Percentiles rank a stretch among this genome's conserved stretches.
Conservation (phyloP, 2,888 invertebrate species). For the Aspidiotus rigidus region DNA sequence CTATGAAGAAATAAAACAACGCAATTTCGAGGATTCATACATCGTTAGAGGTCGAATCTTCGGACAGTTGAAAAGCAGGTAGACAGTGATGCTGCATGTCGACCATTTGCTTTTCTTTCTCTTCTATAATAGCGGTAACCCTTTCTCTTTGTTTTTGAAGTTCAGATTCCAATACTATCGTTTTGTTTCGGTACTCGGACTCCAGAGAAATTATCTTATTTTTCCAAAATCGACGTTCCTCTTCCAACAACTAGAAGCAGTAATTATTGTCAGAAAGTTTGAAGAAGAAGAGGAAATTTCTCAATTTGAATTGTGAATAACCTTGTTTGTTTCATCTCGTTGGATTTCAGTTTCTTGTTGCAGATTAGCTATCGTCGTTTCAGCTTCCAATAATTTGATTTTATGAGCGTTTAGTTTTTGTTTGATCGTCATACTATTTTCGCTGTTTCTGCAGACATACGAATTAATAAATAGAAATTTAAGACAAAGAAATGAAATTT, state of each 20-base stretch:
- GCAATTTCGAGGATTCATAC: not conserved
- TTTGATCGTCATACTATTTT: conserved; percentile 3
- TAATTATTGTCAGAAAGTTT: not conserved
- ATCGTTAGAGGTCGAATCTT: conserved; percentile 4
- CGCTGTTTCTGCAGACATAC: conserved; percentile 4
- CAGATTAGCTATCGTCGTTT: not conserved
- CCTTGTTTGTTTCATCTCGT: conserved; percentile 12
- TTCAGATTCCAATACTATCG: conserved; percentile 57
- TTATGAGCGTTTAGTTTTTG: conserved; percentile 19
- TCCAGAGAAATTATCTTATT: conserved; percentile 41
- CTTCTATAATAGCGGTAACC: conserved; percentile 64
- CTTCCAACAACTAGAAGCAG: conserved; percentile 14
- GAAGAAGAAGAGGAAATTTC: not conserved
- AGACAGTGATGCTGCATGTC: conserved; percentile 42
- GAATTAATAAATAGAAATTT: not conserved
- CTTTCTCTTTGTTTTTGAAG: conserved; percentile 68
- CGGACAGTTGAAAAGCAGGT: conserved; percentile 18
- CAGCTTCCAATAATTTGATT: conserved; percentile 12
- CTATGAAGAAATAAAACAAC: no score
- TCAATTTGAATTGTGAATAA: not conserved
- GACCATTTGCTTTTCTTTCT: conserved; percentile 66
- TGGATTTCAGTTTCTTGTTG: conserved; percentile 18
- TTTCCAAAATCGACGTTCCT: conserved; percentile 36
- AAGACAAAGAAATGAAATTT: not conserved
- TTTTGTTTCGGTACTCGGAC: conserved; percentile 48